Evolutionary conservation across 2,888 invertebrate species (phyloP), one percentile per base, ranked within the genome.

Genomic region (Conops quadrifasciatus): DNA sequence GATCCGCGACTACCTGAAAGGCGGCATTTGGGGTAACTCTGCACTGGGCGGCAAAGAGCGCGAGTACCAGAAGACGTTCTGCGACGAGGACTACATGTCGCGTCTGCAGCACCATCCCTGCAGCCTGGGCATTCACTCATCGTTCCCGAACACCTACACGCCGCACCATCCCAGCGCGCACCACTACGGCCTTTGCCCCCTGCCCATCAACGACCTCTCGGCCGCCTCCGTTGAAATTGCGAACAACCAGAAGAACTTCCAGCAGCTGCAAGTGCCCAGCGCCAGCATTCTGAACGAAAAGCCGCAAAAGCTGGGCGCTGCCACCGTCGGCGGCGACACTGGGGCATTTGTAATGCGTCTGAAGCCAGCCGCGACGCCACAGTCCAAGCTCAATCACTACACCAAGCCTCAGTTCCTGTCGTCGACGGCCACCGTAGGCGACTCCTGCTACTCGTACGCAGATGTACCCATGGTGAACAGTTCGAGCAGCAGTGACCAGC

Each of bases 21-120:
- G 90, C 64, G 83, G 85, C 28, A 71, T 83, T 53, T 86, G 86
- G 84, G 85, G 85, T 66, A 84, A 81, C 71, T 84, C 85, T 13
- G 84, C 86, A 5, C 73, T 86, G 67, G 87, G 86, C 1, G 89
- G 93, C 66, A 94, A 94, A 83, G 94, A 94, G 85, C 92, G 94
- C 78, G 94, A 95, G 82, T 95, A 95, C 84, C 94, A 94, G 84
- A 94, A 95, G 87, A 94, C 94, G 2, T 94, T 93, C 84, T 93
- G 94, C 73, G 94, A 94, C 79, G 94, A 94, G 83, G 94, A 95
- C 83, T 94, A 93, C 86, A 82, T 87, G 82, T 81, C 87, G n/a
- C 84, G 86, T 0, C 85, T 84, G 72, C 87, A 86, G 65, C 85
- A 86, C 71, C 84, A 85, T 76, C 85, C 86, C 68, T 86, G 86